Base-by-base conservation (phyloP, 2,888 invertebrate genomes). In the Phaedon cochleariae region DNA sequence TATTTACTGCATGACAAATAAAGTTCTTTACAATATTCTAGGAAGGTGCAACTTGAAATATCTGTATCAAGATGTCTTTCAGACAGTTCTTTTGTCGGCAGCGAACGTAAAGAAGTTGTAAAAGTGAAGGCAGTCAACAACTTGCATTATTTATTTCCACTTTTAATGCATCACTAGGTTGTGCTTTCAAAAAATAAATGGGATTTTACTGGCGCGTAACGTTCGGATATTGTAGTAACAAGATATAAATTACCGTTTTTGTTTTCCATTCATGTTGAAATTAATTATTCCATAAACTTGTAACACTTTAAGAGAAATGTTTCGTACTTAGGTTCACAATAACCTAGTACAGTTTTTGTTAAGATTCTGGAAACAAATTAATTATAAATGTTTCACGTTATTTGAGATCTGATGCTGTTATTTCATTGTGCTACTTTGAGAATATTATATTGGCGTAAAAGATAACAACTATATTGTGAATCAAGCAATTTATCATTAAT, bases 101-200 rank as follows among this genome's bases (percentile, higher is more conserved):
- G 18, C 20, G 45, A 37, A 45, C 57, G 22, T 15, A 34, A 9
- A 34, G 41, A 15, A 15, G 4, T n/a, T 41, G 41, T 41, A 15
- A 6, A 41, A 41, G 41, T 15, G 12, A 41, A 41, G 15, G n/a
- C 41, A 12, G 41, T 41, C 41, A 41, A 41, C 41, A 41, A 41
- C 26, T 26, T 7, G 7, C 2, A 41, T 41, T 41, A 41, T 41
- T 26, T 45, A 45, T 57, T 15, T 57, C 26, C 22, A 57, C 45
- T 52, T 66, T 59, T 29, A 49, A 62, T 55, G 62, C 66, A 62
- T 59, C 66, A 62, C 20, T 37, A 62, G 61, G 48, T 59, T 37
- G 48, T 21, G 58, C 57, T 65, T 59, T 59, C 59, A 63, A 65
- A 62, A 65, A 67, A 63, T 62, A 60, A 68, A 65, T 68, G 66